Conservation (phyloP, 64 coral and sea anemone genomes). For the Montipora capricornis region DNA sequence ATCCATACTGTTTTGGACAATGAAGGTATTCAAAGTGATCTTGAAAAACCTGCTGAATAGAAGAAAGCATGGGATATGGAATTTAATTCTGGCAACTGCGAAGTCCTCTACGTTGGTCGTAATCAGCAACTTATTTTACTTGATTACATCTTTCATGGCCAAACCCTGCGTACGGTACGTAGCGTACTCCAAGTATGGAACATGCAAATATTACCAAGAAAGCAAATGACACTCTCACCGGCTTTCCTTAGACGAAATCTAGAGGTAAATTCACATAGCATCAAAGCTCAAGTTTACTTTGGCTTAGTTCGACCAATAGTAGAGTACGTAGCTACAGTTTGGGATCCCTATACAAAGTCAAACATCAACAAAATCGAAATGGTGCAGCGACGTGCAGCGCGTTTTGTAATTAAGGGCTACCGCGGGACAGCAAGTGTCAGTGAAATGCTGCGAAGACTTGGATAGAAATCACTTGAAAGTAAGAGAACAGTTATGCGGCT, state of each 20-base stretch:
- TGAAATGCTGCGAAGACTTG: too few relatives aligned
- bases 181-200: slow-evolving; percentile 13
- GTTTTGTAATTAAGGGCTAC: neutral
- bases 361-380: neutral
- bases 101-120: neutral
- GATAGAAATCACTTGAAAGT: too few relatives aligned
- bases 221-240: neutral
- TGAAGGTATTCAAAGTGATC: neutral
- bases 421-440: neutral
- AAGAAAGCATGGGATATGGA: neutral
- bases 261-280: too few relatives aligned
- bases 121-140: neutral
- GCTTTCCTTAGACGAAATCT: too few relatives aligned
- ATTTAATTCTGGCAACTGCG: neutral
- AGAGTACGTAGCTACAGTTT: too few relatives aligned
- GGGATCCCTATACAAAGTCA: neutral
- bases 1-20: neutral
- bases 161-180: neutral
- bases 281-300: too few relatives aligned
- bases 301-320: too few relatives aligned
- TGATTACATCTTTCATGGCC: neutral
- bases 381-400: neutral
- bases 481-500: too few relatives aligned
- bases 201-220: neutral
- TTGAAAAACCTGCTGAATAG: neutral